These are phyloP conservation scores for Leistus spinibarbis DNA, from an alignment of 2,888 invertebrate species.

Conservation along the genomic window DNA sequence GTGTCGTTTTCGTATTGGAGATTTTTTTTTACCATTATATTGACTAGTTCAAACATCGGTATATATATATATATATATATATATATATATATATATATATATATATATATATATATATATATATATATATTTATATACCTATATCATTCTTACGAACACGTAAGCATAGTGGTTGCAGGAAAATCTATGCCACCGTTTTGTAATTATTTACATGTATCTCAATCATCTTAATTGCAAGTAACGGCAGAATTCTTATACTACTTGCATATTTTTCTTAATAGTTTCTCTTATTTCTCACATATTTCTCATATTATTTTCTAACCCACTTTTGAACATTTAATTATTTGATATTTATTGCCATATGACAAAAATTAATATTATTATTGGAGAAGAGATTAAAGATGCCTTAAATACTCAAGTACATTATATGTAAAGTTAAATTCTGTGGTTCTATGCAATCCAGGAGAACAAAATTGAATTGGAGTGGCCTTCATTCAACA, in stretches of 20 bases:
- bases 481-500: too few relatives aligned
- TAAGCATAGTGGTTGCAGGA: neutral
- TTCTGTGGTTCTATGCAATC: too few relatives aligned
- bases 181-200: neutral
- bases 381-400: too few relatives aligned
- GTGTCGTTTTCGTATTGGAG: conserved; percentile 28
- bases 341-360: too few relatives aligned
- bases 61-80: neutral
- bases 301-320: neutral
- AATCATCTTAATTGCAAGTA: neutral
- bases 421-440: too few relatives aligned
- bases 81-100: neutral
- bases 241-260: neutral
- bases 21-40: conserved; percentile 18
- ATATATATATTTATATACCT: neutral
- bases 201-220: neutral
- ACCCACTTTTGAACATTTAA: neutral
- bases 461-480: too few relatives aligned
- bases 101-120: neutral
- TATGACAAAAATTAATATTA: too few relatives aligned
- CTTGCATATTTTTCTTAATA: neutral
- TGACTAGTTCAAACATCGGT: conserved; percentile 28
- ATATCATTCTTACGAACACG: neutral
- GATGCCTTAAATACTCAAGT: too few relatives aligned
- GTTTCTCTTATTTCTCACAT: neutral